Evolutionary conservation across 2,888 invertebrate genomes (phyloP).

Genomic region (Vanessa cardui): DNA sequence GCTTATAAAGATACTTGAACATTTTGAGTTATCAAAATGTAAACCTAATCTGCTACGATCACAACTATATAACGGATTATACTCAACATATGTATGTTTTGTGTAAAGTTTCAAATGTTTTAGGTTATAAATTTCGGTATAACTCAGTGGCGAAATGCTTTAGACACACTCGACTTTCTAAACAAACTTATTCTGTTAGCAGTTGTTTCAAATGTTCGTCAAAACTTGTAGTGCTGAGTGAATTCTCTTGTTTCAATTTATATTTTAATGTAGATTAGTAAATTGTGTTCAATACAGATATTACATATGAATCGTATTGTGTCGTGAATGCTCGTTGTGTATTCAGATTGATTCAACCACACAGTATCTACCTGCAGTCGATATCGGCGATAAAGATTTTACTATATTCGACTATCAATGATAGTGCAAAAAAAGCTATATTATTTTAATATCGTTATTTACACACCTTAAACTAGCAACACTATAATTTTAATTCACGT

Average conservation of each 20-base stretch:
- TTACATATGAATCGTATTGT: background rate
- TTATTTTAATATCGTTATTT: too few relatives aligned
- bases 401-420: too few relatives aligned
- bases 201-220: conserved; percentile 16
- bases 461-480: too few relatives aligned
- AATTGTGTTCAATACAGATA: background rate
- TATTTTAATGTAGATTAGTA: background rate
- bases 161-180: conserved; percentile 17
- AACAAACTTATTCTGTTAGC: conserved; percentile 21
- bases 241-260: conserved; percentile 7
- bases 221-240: conserved; percentile 9
- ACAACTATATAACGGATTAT: background rate
- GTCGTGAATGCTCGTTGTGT: background rate
- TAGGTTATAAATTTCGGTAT: conserved; percentile 18
- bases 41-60: background rate
- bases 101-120: conserved; percentile 13
- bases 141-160: conserved; percentile 16
- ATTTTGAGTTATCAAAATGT: background rate
- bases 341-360: too few relatives aligned
- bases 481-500: too few relatives aligned
- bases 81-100: background rate
- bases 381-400: too few relatives aligned
- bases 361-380: too few relatives aligned
- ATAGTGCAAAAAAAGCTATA: too few relatives aligned
- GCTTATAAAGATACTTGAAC: too few relatives aligned